phyloP scores from a whole-genome alignment of 2,888 invertebrate genomes.

The Cosmia trapezina region DNA sequence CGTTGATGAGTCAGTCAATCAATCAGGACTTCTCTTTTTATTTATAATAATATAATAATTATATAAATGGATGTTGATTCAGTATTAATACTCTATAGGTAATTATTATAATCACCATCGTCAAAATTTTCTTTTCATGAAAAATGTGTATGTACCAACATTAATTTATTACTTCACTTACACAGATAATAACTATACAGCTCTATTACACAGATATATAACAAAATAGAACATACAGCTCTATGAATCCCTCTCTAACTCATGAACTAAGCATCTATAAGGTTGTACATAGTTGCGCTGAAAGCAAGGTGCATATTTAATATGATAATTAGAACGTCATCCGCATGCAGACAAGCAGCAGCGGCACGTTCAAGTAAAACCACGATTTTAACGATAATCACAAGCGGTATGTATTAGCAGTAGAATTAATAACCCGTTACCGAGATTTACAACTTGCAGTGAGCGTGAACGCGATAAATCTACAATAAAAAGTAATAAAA shows the following conservation, averaged over 20 bases:
- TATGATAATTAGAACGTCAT: conserved; percentile 32
- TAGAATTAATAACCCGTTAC: conserved; percentile 61
- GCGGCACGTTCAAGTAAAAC: conserved; percentile 8
- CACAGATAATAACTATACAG: no score
- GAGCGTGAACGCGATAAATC: conserved; percentile 52
- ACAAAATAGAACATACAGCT: not conserved
- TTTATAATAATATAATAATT: no score
- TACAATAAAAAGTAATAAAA: conserved; percentile 49
- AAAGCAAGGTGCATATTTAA: conserved; percentile 7
- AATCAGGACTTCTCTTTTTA: no score
- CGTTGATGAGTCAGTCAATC: no score
- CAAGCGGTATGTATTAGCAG: conserved; percentile 55
- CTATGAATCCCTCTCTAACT: not conserved
- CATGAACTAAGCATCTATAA: not conserved
- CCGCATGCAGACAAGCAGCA: conserved; percentile 11
- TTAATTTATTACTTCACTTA: not conserved
- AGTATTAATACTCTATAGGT: not conserved
- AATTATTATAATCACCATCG: not conserved
- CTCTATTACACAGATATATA: no score
- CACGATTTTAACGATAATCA: conserved; percentile 44
- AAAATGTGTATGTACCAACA: not conserved
- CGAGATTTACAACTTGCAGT: conserved; percentile 53
- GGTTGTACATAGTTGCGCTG: not conserved
- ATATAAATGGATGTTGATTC: not conserved
- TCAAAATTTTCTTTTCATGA: not conserved